A percentile compares a stretch with the other conserved stretches of the same genome.
Evolutionary conservation across 2,888 invertebrate species (phyloP).

Genomic region (Galerucella nymphaeae): DNA sequence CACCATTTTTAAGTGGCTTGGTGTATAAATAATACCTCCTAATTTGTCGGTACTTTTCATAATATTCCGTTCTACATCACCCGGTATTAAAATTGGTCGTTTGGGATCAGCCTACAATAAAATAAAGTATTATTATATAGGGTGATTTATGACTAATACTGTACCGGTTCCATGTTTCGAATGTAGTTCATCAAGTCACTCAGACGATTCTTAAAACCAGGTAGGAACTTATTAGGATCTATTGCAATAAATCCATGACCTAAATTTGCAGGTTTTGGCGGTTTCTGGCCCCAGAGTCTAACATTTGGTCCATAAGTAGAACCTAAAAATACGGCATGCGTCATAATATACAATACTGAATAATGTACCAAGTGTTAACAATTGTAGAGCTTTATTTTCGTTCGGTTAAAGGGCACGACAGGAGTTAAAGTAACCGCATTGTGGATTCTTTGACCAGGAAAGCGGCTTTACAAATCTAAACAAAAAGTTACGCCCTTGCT

Average conservation of each 20-base stretch:
- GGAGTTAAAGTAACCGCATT: no score
- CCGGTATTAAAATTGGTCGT: constrained; percentile 82
- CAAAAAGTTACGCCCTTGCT: no score
- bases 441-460: no score
- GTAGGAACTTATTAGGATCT: constrained; percentile 85
- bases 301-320: constrained; percentile 78
- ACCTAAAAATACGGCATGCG: constrained; percentile 40
- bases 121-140: neutral
- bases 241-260: constrained; percentile 92
- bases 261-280: constrained; percentile 74
- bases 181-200: constrained; percentile 76
- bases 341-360: no score
- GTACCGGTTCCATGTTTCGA: constrained; percentile 72
- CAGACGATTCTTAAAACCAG: constrained; percentile 81
- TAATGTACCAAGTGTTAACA: no score
- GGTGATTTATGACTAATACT: no score
- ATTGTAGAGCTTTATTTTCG: no score
- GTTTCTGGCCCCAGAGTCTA: constrained; percentile 75
- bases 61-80: constrained; percentile 82
- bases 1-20: constrained; percentile 39
- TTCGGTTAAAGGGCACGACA: no score
- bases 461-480: no score
- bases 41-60: constrained; percentile 73
- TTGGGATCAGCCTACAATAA: constrained; percentile 62
- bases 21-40: constrained; percentile 72